Conservation (phyloP, 1,140 invertebrate genomes). For the Pseudomyrmex concolor region DNA sequence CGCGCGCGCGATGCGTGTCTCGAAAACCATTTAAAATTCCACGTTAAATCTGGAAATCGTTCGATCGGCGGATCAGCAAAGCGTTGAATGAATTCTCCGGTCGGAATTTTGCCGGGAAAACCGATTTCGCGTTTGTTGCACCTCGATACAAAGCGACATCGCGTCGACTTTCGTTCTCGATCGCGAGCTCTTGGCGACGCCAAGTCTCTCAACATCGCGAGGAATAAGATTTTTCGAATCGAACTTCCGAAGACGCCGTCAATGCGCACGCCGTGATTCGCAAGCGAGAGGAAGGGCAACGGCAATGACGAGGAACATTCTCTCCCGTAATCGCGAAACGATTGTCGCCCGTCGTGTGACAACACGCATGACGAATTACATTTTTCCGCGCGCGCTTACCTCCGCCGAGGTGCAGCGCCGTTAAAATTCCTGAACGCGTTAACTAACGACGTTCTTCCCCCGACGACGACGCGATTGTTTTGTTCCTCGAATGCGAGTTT, state of each 20-base stretch:
- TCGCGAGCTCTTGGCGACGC: no score
- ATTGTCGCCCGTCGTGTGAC: background rate
- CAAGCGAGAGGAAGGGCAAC: no score
- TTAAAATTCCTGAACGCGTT: slow-evolving; percentile 76
- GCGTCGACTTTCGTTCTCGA: no score
- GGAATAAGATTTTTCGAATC: no score
- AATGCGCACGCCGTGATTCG: no score
- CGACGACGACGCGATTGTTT: slow-evolving; percentile 72
- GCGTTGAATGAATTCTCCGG: background rate
- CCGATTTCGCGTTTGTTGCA: slow-evolving; percentile 35
- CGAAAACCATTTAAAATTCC: slow-evolving; percentile 33
- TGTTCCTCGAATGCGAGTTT: slow-evolving; percentile 74
- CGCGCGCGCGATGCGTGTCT: background rate
- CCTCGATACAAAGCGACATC: background rate
- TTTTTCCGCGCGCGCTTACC: slow-evolving; percentile 27
- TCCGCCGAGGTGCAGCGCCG: slow-evolving; percentile 57
- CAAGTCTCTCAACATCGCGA: no score
- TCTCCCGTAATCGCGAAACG: background rate
- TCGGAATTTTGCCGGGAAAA: slow-evolving; percentile 16
- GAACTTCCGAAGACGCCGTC: no score
- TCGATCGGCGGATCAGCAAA: slow-evolving; percentile 13
- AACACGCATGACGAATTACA: slow-evolving; percentile 45
- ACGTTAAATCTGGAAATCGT: slow-evolving; percentile 44
- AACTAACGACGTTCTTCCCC: slow-evolving; percentile 73
- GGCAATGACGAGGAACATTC: no score